These are phyloP conservation scores for Apis laboriosa DNA, from an alignment of 1,140 invertebrate species.

Conservation along the genomic window DNA sequence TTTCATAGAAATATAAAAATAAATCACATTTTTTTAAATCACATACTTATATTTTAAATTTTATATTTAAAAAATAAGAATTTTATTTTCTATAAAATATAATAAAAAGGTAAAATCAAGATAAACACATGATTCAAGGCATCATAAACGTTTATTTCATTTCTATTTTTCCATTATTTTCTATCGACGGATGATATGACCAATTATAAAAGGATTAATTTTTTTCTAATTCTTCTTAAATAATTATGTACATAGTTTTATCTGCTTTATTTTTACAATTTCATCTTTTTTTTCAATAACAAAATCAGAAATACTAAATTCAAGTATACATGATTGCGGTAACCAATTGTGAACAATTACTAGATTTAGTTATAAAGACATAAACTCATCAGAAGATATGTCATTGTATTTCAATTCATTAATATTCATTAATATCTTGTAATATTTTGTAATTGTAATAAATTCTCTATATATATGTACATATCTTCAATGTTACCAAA, in stretches of 20 bases:
- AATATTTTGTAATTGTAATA: background rate
- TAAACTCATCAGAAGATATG: background rate
- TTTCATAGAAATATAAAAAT: no score
- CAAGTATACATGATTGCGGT: background rate
- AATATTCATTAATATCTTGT: background rate
- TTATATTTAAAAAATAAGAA: background rate
- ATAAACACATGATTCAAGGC: conserved; percentile 30
- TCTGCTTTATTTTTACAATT: conserved; percentile 17
- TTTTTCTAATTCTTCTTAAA: conserved; percentile 23
- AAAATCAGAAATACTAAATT: background rate
- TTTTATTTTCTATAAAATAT: background rate
- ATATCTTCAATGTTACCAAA: conserved; percentile 13
- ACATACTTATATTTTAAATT: background rate
- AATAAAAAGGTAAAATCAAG: conserved; percentile 26
- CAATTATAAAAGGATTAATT: conserved; percentile 44
- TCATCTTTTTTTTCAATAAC: background rate
- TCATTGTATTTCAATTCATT: background rate
- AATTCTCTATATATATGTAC: conserved; percentile 18
- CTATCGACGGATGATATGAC: conserved; percentile 41
- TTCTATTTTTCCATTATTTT: conserved; percentile 38
- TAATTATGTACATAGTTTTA: conserved; percentile 52
- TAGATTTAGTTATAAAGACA: conserved; percentile 7
- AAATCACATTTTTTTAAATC: background rate
- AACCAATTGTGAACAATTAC: background rate
- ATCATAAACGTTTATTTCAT: conserved; percentile 56